A percentile compares a stretch with the other conserved stretches of the same genome.
Evolutionary conservation across 2,797 vertebrate genomes (phyloP).

Genomic region (Carapus acus): DNA sequence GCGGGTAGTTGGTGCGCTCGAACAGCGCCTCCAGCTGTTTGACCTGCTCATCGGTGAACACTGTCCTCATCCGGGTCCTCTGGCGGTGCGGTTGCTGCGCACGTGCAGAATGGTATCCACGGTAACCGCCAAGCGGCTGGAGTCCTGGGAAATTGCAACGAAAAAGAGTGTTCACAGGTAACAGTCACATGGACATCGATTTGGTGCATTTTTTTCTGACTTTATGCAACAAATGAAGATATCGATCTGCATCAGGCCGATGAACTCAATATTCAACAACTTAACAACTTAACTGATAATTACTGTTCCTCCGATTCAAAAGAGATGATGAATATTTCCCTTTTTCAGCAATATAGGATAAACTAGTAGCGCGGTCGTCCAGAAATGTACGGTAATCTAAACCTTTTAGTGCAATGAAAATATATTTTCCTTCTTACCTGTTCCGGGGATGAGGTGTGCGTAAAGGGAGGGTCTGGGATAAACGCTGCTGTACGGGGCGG

Average conservation of each 20-base stretch:
- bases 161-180: background rate
- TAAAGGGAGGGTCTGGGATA: conserved; percentile 8
- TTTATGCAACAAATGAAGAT: too few relatives aligned
- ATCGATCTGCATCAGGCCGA: too few relatives aligned
- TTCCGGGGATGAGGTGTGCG: conserved; percentile 14
- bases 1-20: conserved; percentile 58
- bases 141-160: background rate
- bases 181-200: too few relatives aligned
- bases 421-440: conserved; percentile 56
- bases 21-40: conserved; percentile 66
- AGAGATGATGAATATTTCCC: too few relatives aligned
- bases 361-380: too few relatives aligned
- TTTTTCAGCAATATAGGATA: too few relatives aligned
- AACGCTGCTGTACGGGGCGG: conserved; percentile 10
- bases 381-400: too few relatives aligned
- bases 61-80: conserved; percentile 61
- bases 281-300: too few relatives aligned
- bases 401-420: too few relatives aligned
- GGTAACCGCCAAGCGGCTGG: conserved; percentile 14
- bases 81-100: conserved; percentile 31
- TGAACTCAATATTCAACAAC: too few relatives aligned
- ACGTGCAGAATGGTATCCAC: conserved; percentile 14
- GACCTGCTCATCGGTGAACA: conserved; percentile 68
- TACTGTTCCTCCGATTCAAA: too few relatives aligned
- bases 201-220: too few relatives aligned